Percentiles rank a stretch among this genome's conserved stretches.
These are phyloP conservation scores for Aulostomus chinensis DNA, from an alignment of 2,797 vertebrate genomes.

Conservation along the genomic window DNA sequence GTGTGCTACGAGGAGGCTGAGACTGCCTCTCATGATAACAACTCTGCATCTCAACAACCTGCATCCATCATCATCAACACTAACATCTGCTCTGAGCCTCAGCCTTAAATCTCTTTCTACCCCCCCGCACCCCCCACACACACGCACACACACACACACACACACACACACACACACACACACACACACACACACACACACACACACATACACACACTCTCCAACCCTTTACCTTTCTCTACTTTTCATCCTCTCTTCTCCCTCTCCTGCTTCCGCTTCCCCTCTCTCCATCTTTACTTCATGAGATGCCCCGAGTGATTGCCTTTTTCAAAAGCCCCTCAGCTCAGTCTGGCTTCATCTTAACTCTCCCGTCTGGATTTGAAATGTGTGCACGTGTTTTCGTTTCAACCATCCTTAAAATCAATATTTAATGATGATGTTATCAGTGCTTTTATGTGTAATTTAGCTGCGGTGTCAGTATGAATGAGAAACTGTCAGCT, in stretches of 20 bases:
- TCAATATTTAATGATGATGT: constrained; percentile 83
- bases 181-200: too few relatives aligned
- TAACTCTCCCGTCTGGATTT: constrained; percentile 14
- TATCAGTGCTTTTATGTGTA: constrained; percentile 79
- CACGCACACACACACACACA: too few relatives aligned
- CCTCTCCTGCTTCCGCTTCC: constrained; percentile 13
- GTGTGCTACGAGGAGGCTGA: constrained; percentile 65
- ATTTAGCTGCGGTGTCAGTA: constrained; percentile 75
- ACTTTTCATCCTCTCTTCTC: constrained; percentile 28
- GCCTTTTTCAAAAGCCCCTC: constrained; percentile 1
- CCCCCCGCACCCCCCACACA: constrained; percentile 32
- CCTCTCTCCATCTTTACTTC: constrained; percentile 30
- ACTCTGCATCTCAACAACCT: constrained; percentile 80
- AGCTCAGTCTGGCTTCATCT: too few relatives aligned
- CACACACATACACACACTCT: too few relatives aligned
- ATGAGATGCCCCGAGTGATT: not conserved
- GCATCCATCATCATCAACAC: constrained; percentile 85
- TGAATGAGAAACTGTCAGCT: constrained; percentile 78
- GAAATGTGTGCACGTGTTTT: constrained; percentile 45
- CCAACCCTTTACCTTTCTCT: constrained; percentile 42
- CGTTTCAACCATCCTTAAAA: constrained; percentile 62
- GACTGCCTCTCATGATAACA: constrained; percentile 80
- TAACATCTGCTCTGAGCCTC: constrained; percentile 84
- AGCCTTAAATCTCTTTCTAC: constrained; percentile 77
- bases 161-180: too few relatives aligned